phyloP scores from a whole-genome alignment of 2,888 invertebrate species.

The Andrena bucephala region DNA sequence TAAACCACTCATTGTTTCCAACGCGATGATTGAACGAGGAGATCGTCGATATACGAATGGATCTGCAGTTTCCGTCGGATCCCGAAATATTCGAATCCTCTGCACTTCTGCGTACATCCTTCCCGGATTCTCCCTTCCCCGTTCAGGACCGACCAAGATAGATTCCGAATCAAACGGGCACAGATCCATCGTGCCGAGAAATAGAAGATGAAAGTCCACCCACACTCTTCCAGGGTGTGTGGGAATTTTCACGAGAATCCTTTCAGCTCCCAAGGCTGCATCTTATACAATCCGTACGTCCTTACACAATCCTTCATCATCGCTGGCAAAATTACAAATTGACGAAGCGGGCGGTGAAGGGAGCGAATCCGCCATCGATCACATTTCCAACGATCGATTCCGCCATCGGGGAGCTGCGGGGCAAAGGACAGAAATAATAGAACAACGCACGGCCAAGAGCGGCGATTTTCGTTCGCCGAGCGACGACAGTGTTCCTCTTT shows the following conservation, averaged over 20 bases:
- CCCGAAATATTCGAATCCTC: no score
- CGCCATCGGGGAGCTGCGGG: no score
- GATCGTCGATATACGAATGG: not conserved
- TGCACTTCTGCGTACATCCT: no score
- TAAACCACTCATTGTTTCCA: not conserved
- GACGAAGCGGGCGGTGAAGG: no score
- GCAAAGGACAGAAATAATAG: not conserved
- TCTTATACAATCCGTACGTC: no score
- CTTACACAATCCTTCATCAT: no score
- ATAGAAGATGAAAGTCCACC: not conserved
- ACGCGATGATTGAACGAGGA: not conserved
- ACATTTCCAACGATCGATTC: not conserved
- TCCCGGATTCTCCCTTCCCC: no score
- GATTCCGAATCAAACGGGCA: conserved; percentile 15
- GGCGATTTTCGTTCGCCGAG: not conserved
- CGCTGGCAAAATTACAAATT: no score
- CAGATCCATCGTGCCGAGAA: not conserved
- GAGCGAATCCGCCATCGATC: not conserved
- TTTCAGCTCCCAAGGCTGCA: no score
- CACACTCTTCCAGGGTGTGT: not conserved
- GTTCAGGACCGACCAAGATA: not conserved
- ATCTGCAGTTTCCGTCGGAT: no score
- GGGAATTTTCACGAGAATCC: not conserved
- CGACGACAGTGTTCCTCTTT: not conserved
- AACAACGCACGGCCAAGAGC: not conserved